phyloP scores from a whole-genome alignment of 1,140 invertebrate species.

The Arctopsyche grandis region DNA sequence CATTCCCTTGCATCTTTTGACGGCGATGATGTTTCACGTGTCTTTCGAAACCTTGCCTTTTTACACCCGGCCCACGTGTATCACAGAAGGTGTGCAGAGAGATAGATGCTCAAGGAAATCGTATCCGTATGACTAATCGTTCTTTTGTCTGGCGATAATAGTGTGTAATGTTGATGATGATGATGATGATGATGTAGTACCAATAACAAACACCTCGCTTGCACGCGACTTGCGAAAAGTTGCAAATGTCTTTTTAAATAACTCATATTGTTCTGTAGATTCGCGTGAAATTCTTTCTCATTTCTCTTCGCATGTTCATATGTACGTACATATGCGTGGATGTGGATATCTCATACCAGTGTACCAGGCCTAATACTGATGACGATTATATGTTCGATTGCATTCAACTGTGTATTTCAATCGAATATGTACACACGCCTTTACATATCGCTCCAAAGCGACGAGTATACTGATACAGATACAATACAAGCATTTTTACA shows the following conservation, averaged over 20 bases:
- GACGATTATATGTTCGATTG: too few relatives aligned
- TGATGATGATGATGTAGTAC: not conserved
- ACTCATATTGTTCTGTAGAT: not conserved
- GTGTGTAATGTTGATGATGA: slow-evolving; percentile 26
- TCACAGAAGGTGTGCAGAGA: not conserved
- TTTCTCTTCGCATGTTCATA: not conserved
- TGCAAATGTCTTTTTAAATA: slow-evolving; percentile 25
- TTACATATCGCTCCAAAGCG: too few relatives aligned
- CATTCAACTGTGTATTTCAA: too few relatives aligned
- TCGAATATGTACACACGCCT: too few relatives aligned
- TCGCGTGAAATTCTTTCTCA: not conserved
- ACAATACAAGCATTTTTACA: too few relatives aligned
- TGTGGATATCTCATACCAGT: too few relatives aligned
- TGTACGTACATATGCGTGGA: too few relatives aligned
- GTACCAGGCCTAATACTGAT: too few relatives aligned
- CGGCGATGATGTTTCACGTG: not conserved
- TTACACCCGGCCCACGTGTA: not conserved
- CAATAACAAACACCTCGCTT: slow-evolving; percentile 4
- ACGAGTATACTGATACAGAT: too few relatives aligned
- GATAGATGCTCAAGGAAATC: not conserved
- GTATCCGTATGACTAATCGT: slow-evolving; percentile 22
- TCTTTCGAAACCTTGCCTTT: not conserved
- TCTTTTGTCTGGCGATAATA: slow-evolving; percentile 1
- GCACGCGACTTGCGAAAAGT: slow-evolving; percentile 2
- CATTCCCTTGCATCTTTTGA: too few relatives aligned